Percentiles rank a stretch among this genome's conserved stretches.
Evolutionary conservation across 2,797 vertebrate genomes (phyloP).

Genomic region (Helostoma temminkii): DNA sequence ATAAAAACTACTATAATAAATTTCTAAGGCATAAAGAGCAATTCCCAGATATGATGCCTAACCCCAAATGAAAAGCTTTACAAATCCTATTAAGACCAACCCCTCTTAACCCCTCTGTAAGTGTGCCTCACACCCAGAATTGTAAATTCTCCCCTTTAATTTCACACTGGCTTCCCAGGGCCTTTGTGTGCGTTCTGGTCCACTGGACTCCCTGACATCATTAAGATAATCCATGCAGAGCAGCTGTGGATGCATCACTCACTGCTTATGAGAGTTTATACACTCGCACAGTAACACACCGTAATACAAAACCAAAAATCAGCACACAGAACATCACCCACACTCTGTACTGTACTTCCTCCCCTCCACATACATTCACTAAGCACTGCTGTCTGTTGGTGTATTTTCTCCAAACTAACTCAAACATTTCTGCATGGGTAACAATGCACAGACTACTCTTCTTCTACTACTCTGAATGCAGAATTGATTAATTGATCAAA

Average conservation of each 20-base stretch:
- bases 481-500: constrained; percentile 57
- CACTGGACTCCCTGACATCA: constrained; percentile 74
- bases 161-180: constrained; percentile 79
- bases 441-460: constrained; percentile 21
- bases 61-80: constrained; percentile 56
- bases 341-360: constrained; percentile 5
- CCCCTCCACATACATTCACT: background rate
- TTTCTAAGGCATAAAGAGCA: constrained; percentile 7
- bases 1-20: background rate
- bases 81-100: constrained; percentile 76
- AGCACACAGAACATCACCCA: constrained; percentile 13
- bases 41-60: constrained; percentile 32
- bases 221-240: constrained; percentile 82
- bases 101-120: constrained; percentile 35
- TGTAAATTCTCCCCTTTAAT: constrained; percentile 80
- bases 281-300: constrained; percentile 40
- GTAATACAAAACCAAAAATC: constrained; percentile 37
- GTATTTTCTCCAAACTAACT: constrained; percentile 37
- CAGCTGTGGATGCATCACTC: constrained; percentile 72
- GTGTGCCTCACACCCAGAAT: constrained; percentile 63
- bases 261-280: constrained; percentile 59
- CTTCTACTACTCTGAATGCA: no score
- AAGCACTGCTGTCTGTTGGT: constrained; percentile 12
- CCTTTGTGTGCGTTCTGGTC: constrained; percentile 80
- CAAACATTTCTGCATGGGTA: constrained; percentile 42